Base-by-base conservation (phyloP, 2,797 vertebrate genomes). In the Sebastes baramenuke region DNA sequence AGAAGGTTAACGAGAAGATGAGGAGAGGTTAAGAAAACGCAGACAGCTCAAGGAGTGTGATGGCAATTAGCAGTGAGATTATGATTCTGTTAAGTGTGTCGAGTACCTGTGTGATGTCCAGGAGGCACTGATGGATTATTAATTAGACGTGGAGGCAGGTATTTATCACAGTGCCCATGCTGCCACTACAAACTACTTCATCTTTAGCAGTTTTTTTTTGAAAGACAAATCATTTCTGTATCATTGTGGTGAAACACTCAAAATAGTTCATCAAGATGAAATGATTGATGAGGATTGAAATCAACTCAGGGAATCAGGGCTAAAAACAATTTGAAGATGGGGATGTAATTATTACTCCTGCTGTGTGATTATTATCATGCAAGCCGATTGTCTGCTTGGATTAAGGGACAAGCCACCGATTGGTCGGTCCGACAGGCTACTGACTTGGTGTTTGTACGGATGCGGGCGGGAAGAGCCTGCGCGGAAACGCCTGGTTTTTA, bases 361-460 rank as follows among this genome's bases (percentile, higher is more conserved):
- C 10, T 52, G 42, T 22, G 30, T 12, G 69, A 90, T 88, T 66
- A 8, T 52, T 2, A 8, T 77, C 91, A 92, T 87, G 79, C 86
- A 76, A 18, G 54, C 24, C 80, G 77, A 91, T 90, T 65, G 52
- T 72, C 20, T 54, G 76, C 36, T 73, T 13, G 25, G 75, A 83
- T 81, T 74, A 4, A 27, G 6, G 36, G 25, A 24, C 3, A 24
- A 30, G 77, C 34, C 49, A 0, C 54, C 32, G 86, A 85, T 79
- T 77, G 72, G 67, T 72, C 58, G 24, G 71, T 25, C 2, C 30
- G 65, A 46, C 67, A 12, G 72, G 56, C 74, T 80, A 96, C 92
- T 95, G 94, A 96, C 88, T 94, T 96, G 93, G 49, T 95, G 91
- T 79, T 89, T 87, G 76, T 88, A 93, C 1, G 79, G 87, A 61